These are phyloP conservation scores for Lagopus leucura DNA, from an alignment of 2,113 vertebrate genomes.

Conservation along the genomic window DNA sequence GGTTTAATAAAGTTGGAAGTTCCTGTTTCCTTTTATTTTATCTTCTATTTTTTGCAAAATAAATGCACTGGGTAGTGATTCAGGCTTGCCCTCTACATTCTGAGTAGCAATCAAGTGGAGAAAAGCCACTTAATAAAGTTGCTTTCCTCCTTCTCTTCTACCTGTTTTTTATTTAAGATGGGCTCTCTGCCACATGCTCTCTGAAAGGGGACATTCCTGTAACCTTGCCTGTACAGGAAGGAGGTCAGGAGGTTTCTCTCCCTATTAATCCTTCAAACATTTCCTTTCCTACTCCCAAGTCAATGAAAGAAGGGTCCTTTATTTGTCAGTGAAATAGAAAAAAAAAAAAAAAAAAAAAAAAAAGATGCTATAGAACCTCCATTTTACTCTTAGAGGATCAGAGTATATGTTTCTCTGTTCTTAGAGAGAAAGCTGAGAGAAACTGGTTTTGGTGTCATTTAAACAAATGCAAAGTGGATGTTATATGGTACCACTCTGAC, in stretches of 20 bases:
- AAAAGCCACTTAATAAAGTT: not conserved
- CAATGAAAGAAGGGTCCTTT: constrained; percentile 11
- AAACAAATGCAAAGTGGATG: constrained; percentile 10
- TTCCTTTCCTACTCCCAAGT: constrained; percentile 14
- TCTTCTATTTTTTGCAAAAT: not conserved
- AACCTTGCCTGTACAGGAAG: not conserved
- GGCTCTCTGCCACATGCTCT: not conserved
- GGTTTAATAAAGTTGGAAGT: constrained; percentile 18
- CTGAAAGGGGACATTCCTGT: constrained; percentile 11
- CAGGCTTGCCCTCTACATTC: not conserved
- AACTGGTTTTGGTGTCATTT: constrained; percentile 7
- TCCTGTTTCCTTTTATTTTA: not conserved
- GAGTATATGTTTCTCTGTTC: not conserved
- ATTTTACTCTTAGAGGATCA: not conserved
- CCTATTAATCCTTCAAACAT: constrained; percentile 45
- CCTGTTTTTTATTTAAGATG: not conserved
- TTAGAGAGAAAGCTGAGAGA: constrained; percentile 17
- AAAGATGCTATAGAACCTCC: not conserved
- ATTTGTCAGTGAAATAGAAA: constrained; percentile 21
- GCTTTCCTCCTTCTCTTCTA: not conserved
- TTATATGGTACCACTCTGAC: not conserved
- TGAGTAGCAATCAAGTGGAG: not conserved
- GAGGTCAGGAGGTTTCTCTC: constrained; percentile 18
- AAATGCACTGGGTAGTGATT: not conserved
- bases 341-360: not conserved